These are phyloP conservation scores for Heliopora coerulea DNA, from an alignment of 92 coral and sea anemone genomes.

Conservation along the genomic window DNA sequence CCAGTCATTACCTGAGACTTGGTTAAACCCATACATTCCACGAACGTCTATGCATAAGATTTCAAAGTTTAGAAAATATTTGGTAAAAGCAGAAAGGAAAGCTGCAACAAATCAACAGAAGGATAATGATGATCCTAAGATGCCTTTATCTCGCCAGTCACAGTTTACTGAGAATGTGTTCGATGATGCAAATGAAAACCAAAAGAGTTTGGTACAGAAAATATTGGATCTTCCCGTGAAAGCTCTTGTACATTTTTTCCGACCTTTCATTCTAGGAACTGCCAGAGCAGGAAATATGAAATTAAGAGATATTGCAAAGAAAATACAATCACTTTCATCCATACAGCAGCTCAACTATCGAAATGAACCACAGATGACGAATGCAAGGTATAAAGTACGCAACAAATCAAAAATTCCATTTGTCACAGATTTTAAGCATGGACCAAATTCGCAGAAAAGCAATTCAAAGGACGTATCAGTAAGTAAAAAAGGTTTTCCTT, in stretches of 20 bases:
- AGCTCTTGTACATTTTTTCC: background rate
- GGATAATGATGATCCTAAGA: background rate
- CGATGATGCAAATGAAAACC: background rate
- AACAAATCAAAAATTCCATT: background rate
- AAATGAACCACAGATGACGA: background rate
- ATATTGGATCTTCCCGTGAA: constrained; percentile 2
- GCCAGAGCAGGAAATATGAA: constrained; percentile 12
- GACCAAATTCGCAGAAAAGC: background rate
- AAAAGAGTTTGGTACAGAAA: background rate
- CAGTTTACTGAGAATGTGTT: background rate
- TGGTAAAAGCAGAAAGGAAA: background rate
- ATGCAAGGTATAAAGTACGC: background rate
- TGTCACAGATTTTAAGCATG: background rate
- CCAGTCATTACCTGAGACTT: background rate
- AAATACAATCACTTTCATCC: background rate
- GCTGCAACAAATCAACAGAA: background rate
- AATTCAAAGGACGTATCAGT: background rate
- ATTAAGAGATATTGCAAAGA: constrained; percentile 2
- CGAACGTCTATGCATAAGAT: background rate
- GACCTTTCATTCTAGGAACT: constrained; percentile 3
- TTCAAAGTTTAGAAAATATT: background rate
- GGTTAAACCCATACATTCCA: background rate
- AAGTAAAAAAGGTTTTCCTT: no score
- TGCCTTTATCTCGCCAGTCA: background rate
- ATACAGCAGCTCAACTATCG: background rate